A percentile compares a stretch with the other conserved stretches of the same genome.
Evolutionary conservation across 2,113 vertebrate species (phyloP).

Genomic region (Illadopsis cleaveri): DNA sequence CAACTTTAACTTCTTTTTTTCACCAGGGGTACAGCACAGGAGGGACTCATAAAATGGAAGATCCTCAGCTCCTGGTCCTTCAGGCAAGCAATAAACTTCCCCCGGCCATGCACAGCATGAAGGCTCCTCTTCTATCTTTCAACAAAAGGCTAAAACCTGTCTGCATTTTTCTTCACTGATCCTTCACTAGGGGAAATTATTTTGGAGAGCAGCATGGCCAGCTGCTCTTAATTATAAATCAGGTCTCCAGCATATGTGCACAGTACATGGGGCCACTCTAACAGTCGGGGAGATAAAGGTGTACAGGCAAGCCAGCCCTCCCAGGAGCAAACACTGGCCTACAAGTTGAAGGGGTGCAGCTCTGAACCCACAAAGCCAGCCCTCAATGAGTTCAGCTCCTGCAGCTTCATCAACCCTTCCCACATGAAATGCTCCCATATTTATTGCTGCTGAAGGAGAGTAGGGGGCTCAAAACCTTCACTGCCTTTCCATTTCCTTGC

Average conservation of each 20-base stretch:
- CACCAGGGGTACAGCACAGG: neutral
- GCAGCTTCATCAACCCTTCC: neutral
- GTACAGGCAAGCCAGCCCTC: neutral
- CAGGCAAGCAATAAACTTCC: neutral
- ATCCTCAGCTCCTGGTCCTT: neutral
- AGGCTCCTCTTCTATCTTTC: neutral
- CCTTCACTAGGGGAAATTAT: constrained; percentile 37
- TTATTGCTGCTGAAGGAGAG: neutral
- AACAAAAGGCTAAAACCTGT: constrained; percentile 10
- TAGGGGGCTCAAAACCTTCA: neutral
- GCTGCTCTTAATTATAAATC: constrained; percentile 69
- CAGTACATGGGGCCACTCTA: neutral
- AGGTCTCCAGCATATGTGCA: constrained; percentile 50
- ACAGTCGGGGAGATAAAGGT: neutral
- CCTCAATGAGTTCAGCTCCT: neutral
- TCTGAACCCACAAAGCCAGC: neutral
- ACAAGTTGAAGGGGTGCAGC: accelerated
- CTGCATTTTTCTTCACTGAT: constrained; percentile 5
- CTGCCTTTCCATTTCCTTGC: neutral
- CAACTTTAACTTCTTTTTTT: neutral
- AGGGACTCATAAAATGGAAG: constrained; percentile 5
- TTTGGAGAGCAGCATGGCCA: constrained; percentile 55
- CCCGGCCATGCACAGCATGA: accelerated
- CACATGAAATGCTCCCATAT: neutral
- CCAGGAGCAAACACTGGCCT: accelerated